phyloP scores from a whole-genome alignment of 37 sponge, comb jelly and placozoan genomes.

The Mnemiopsis leidyi region DNA sequence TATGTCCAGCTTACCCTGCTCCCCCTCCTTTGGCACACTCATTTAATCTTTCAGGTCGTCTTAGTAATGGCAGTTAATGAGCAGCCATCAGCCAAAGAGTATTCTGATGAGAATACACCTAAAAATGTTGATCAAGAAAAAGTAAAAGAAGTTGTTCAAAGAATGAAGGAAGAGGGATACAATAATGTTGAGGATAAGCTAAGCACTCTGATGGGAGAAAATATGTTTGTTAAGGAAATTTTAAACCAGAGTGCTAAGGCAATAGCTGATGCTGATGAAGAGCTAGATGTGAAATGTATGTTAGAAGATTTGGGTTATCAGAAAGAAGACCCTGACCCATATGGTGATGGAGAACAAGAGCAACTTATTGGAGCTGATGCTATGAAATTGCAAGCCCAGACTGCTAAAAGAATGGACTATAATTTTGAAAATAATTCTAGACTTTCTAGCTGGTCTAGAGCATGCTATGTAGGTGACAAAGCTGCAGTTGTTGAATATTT shows the following conservation, averaged over 20 bases:
- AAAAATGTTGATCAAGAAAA: background rate
- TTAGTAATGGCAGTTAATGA: too few relatives aligned
- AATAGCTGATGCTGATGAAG: background rate
- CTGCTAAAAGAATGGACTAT: conserved; percentile 41
- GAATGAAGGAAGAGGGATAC: background rate
- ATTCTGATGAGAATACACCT: too few relatives aligned
- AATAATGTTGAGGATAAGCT: background rate
- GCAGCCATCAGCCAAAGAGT: too few relatives aligned
- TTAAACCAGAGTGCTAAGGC: background rate
- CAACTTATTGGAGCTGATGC: conserved; percentile 43
- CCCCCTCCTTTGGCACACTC: too few relatives aligned
- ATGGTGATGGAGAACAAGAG: conserved; percentile 24
- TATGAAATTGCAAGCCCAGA: conserved; percentile 46
- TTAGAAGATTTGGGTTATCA: background rate
- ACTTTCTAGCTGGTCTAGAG: conserved; percentile 43
- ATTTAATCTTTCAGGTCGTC: too few relatives aligned
- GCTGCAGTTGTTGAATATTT: background rate
- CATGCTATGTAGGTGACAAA: background rate
- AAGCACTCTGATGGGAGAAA: background rate
- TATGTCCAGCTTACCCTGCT: too few relatives aligned
- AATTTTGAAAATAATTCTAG: background rate
- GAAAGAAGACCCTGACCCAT: background rate
- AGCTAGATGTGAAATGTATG: background rate
- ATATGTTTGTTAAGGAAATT: background rate
- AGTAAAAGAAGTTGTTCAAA: background rate